These are phyloP conservation scores for Leucosticte australis DNA, from an alignment of 2,113 vertebrate species.

Conservation along the genomic window DNA sequence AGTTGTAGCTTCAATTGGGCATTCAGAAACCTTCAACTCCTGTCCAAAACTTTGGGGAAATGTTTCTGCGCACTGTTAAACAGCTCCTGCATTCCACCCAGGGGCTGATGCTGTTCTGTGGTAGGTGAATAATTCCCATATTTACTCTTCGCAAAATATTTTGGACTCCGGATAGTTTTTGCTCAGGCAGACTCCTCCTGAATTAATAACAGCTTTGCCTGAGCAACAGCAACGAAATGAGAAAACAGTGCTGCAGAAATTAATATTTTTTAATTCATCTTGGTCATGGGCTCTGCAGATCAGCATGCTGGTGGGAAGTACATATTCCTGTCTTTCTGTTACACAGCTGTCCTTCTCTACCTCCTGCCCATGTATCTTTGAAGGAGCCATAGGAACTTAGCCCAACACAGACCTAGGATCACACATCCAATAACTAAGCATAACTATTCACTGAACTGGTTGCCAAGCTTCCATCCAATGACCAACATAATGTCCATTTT, in stretches of 20 bases:
- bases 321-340: not conserved
- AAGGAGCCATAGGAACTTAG: not conserved
- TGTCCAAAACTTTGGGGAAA: constrained; percentile 11
- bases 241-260: not conserved
- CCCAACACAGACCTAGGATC: not conserved
- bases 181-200: constrained; percentile 28
- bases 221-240: not conserved
- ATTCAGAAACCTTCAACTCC: not conserved
- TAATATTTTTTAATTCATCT: not conserved
- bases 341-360: not conserved
- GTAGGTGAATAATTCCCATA: constrained; percentile 55
- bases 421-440: not conserved
- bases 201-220: constrained; percentile 60
- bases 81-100: constrained; percentile 57
- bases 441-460: not conserved
- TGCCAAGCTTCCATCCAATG: not conserved
- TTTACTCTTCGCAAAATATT: constrained; percentile 47
- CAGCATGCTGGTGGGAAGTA: not conserved
- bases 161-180: constrained; percentile 7
- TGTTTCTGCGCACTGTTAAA: not conserved
- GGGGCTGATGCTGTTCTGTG: constrained; percentile 52
- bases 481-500: not conserved
- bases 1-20: not conserved
- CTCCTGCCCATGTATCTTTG: not conserved
- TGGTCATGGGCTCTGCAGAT: not conserved